Percentiles rank a stretch among this genome's conserved stretches.
Conservation (phyloP, 2,113 vertebrate species). For the Fulica atra region DNA sequence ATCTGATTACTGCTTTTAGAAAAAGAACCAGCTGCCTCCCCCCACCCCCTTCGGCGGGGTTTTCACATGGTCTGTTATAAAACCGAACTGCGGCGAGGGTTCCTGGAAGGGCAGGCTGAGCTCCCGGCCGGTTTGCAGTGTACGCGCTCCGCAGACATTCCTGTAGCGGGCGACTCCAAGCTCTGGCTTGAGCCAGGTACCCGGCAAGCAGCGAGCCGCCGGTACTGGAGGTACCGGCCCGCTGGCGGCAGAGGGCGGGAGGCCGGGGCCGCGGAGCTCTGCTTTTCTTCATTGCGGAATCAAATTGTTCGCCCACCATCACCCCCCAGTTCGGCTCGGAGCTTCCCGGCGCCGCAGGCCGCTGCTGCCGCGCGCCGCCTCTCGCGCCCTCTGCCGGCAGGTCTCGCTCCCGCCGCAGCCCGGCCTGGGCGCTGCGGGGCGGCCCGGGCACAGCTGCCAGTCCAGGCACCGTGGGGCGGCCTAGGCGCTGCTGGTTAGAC, state of each 20-base stretch:
- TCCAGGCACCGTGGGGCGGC: too few relatives aligned
- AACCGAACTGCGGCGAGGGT: accelerated
- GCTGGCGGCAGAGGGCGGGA: constrained; percentile 7
- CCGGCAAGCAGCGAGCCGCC: not conserved
- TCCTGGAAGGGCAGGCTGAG: not conserved
- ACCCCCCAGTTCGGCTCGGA: too few relatives aligned
- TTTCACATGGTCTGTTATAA: not conserved
- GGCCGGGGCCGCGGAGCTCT: not conserved
- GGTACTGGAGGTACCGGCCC: not conserved
- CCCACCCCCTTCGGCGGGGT: not conserved
- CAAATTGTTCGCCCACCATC: too few relatives aligned
- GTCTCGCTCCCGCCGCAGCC: too few relatives aligned
- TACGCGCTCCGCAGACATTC: not conserved
- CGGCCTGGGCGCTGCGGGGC: too few relatives aligned
- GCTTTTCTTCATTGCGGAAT: not conserved
- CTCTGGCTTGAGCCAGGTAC: too few relatives aligned
- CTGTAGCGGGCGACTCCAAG: not conserved
- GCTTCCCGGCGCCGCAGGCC: too few relatives aligned
- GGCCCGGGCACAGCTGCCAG: too few relatives aligned
- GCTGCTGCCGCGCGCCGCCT: too few relatives aligned
- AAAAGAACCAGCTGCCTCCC: not conserved
- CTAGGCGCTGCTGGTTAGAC: too few relatives aligned
- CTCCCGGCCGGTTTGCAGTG: not conserved
- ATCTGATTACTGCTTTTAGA: not conserved
- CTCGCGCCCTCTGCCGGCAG: too few relatives aligned